Conservation (phyloP, 2,113 vertebrate genomes). For the Paramormyrops kingsleyae region DNA sequence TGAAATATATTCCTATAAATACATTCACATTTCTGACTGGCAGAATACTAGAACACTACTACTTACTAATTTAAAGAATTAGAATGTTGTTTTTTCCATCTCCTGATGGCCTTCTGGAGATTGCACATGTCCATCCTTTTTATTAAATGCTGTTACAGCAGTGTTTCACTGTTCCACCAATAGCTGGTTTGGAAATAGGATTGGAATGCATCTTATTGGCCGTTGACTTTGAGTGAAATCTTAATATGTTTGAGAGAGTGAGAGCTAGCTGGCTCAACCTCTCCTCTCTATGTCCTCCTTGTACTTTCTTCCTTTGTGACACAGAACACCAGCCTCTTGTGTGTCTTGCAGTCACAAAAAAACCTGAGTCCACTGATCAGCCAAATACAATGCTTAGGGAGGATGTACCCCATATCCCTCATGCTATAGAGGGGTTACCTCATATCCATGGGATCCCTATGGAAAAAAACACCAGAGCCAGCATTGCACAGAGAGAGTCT, state of each 20-base stretch:
- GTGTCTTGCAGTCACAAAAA: background rate
- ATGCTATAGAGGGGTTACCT: background rate
- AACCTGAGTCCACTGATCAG: background rate
- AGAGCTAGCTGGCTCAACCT: background rate
- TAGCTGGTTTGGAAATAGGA: constrained; percentile 32
- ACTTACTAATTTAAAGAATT: constrained; percentile 58
- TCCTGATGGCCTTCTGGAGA: constrained; percentile 42
- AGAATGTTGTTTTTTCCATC: constrained; percentile 40
- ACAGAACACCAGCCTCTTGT: constrained; percentile 17
- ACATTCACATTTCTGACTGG: background rate
- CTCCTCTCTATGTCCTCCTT: constrained; percentile 11
- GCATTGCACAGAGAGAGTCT: background rate
- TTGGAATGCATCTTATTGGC: background rate
- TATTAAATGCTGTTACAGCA: constrained; percentile 42
- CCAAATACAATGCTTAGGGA: background rate
- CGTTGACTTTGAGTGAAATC: constrained; percentile 37
- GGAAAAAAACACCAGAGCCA: background rate
- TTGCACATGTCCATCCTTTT: constrained; percentile 31
- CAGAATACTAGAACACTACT: constrained; percentile 4
- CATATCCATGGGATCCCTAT: background rate
- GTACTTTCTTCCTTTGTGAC: constrained; percentile 22
- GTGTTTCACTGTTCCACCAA: constrained; percentile 49
- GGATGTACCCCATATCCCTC: background rate
- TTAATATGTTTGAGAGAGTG: constrained; percentile 28
- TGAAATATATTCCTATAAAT: background rate